A percentile compares a stretch with the other conserved stretches of the same genome.
These are phyloP conservation scores for Oncopeltus fasciatus DNA, from an alignment of 1,140 invertebrate species.

Conservation along the genomic window DNA sequence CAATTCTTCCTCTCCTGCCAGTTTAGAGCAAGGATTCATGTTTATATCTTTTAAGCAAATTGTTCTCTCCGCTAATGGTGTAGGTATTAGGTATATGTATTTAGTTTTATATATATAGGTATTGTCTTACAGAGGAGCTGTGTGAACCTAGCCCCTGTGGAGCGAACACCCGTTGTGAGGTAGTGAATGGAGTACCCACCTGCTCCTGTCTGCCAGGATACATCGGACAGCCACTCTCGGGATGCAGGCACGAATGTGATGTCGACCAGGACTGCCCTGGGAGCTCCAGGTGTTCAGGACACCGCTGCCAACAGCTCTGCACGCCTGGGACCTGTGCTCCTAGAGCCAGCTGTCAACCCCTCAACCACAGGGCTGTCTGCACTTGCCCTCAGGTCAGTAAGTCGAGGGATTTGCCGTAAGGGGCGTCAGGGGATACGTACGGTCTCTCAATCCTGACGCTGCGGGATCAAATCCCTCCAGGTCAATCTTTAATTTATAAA, in stretches of 20 bases:
- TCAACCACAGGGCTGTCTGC: constrained; percentile 62
- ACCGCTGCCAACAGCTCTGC: constrained; percentile 65
- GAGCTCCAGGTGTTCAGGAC: constrained; percentile 55
- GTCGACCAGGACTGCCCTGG: constrained; percentile 52
- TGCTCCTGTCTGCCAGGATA: constrained; percentile 60
- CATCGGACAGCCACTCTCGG: constrained; percentile 51
- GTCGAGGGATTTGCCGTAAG: too few species aligned
- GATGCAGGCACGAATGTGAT: constrained; percentile 65
- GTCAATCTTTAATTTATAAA: too few species aligned
- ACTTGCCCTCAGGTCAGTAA: constrained; percentile 55
- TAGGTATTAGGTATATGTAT: not conserved
- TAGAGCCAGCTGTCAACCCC: constrained; percentile 61
- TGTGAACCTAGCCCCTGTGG: constrained; percentile 35
- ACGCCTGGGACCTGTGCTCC: constrained; percentile 50
- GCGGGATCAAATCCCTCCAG: too few species aligned
- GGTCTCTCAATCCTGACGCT: too few species aligned
- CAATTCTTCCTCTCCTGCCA: too few species aligned
- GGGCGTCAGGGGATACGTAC: too few species aligned
- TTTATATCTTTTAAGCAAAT: too few species aligned
- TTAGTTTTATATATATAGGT: not conserved
- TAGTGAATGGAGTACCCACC: constrained; percentile 40
- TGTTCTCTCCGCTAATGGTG: too few species aligned
- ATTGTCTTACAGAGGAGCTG: constrained; percentile 21
- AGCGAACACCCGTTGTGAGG: constrained; percentile 35
- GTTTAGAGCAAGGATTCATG: too few species aligned